phyloP scores from a whole-genome alignment of 2,888 invertebrate genomes.

The Apomyelois bistriatella region DNA sequence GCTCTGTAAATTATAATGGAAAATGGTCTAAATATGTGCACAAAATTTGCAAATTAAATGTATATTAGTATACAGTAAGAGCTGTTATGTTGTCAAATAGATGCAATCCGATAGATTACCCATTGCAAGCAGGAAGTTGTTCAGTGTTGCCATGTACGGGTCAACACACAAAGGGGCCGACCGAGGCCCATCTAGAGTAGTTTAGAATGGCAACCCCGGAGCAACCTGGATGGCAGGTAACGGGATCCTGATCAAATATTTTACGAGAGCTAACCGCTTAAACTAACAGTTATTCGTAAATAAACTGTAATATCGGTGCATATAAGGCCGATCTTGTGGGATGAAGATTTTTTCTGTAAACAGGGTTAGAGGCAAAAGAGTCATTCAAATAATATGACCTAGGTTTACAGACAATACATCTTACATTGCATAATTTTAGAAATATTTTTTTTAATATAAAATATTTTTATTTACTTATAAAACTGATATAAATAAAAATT shows the following conservation, averaged over 20 bases:
- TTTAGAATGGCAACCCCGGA: conserved; percentile 30
- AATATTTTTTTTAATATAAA: too few species aligned
- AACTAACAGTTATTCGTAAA: conserved; percentile 25
- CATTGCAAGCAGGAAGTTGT: conserved; percentile 51
- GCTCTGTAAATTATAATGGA: too few species aligned
- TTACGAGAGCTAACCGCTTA: conserved; percentile 30
- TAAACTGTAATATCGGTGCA: conserved; percentile 22
- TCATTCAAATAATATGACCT: too few species aligned
- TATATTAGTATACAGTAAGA: conserved; percentile 6
- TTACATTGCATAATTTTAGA: too few species aligned
- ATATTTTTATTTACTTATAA: too few species aligned
- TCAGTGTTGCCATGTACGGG: conserved; percentile 63
- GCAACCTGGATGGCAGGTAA: conserved; percentile 42
- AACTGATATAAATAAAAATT: too few species aligned
- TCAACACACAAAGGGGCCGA: conserved; percentile 73
- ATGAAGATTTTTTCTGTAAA: conserved; percentile 12
- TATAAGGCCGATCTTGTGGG: conserved; percentile 17
- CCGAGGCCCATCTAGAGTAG: conserved; percentile 38
- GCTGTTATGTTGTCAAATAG: conserved; percentile 14
- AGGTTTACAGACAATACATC: too few species aligned
- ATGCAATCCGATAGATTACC: conserved; percentile 30
- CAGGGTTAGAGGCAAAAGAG: too few species aligned
- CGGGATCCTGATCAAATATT: conserved; percentile 64
- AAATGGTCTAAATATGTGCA: too few species aligned
- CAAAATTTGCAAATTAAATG: neutral